A percentile compares a stretch with the other conserved stretches of the same genome.
Evolutionary conservation across 37 sponge, comb jelly and placozoan species (phyloP).

Genomic region (Geodia barretti): DNA sequence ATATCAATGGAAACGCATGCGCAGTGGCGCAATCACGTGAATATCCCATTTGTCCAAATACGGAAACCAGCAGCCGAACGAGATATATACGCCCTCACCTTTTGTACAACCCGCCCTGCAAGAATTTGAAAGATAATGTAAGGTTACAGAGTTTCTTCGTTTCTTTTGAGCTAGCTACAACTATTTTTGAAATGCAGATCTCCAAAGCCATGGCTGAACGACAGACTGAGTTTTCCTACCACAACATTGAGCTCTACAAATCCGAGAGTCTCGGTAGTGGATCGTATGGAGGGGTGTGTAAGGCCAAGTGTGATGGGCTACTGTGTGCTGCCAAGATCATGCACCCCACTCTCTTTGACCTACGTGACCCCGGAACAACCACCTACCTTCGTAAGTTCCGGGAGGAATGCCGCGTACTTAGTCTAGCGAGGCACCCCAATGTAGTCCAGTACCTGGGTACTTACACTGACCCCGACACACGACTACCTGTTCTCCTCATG

Average conservation of each 20-base stretch:
- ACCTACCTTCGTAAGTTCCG: slow-evolving; percentile 28
- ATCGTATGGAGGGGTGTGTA: slow-evolving; percentile 21
- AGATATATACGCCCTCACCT: too few species aligned
- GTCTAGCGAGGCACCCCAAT: slow-evolving; percentile 48
- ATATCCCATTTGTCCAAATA: too few species aligned
- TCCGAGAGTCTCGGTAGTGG: slow-evolving; percentile 4
- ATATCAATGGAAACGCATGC: too few species aligned
- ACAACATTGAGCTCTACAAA: background rate
- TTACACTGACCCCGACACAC: slow-evolving; percentile 22
- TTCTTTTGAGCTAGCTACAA: too few species aligned
- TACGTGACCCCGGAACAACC: background rate
- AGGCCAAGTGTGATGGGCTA: slow-evolving; percentile 25
- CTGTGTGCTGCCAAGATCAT: slow-evolving; percentile 38
- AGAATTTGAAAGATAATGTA: too few species aligned
- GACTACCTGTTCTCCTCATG: slow-evolving; percentile 52
- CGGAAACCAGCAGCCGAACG: too few species aligned
- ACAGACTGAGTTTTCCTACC: too few species aligned
- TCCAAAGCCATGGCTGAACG: too few species aligned
- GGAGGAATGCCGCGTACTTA: slow-evolving; percentile 47
- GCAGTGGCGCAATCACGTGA: too few species aligned
- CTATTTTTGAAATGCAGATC: too few species aligned
- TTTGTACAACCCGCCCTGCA: too few species aligned
- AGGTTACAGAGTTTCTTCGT: too few species aligned
- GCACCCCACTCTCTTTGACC: background rate
- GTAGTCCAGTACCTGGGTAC: slow-evolving; percentile 48